A percentile compares a stretch with the other conserved stretches of the same genome.
Conservation (phyloP, 1,140 invertebrate genomes). For the Chironomus striatipennis region DNA sequence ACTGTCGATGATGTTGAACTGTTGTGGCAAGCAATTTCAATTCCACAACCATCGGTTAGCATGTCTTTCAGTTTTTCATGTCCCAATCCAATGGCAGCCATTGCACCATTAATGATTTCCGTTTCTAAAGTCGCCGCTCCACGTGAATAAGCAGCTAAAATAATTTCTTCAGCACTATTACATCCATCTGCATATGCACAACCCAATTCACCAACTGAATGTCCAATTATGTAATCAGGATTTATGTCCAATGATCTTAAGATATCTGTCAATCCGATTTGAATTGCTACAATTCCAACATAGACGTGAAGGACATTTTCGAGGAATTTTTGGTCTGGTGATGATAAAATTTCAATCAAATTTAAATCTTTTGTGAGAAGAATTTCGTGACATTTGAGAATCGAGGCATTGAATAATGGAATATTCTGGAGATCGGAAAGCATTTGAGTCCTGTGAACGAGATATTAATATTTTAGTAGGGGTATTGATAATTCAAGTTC, state of each 20-base stretch:
- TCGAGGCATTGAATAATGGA: constrained; percentile 54
- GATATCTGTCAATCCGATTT: constrained; percentile 68
- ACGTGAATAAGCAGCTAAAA: constrained; percentile 61
- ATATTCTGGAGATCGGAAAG: constrained; percentile 51
- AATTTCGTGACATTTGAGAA: constrained; percentile 51
- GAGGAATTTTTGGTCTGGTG: constrained; percentile 35
- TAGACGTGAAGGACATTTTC: constrained; percentile 40
- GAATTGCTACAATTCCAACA: constrained; percentile 37
- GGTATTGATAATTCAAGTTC: too few species aligned
- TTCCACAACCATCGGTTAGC: constrained; percentile 28
- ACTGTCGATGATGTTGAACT: constrained; percentile 26
- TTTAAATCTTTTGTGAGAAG: constrained; percentile 55
- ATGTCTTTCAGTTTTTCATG: constrained; percentile 41
- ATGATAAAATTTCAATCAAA: constrained; percentile 55
- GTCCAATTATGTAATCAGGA: constrained; percentile 47
- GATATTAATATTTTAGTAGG: too few species aligned
- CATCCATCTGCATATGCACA: constrained; percentile 70
- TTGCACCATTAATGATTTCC: constrained; percentile 52
- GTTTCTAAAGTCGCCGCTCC: constrained; percentile 61
- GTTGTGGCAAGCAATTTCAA: constrained; percentile 67
- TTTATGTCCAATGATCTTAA: constrained; percentile 52
- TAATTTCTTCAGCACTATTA: constrained; percentile 59
- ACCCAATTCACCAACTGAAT: constrained; percentile 61
- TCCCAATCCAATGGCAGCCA: constrained; percentile 58
- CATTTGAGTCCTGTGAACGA: constrained; percentile 60